A percentile compares a stretch with the other conserved stretches of the same genome.
Conservation (phyloP, 2,797 vertebrate genomes). For the Lagodon rhomboides region DNA sequence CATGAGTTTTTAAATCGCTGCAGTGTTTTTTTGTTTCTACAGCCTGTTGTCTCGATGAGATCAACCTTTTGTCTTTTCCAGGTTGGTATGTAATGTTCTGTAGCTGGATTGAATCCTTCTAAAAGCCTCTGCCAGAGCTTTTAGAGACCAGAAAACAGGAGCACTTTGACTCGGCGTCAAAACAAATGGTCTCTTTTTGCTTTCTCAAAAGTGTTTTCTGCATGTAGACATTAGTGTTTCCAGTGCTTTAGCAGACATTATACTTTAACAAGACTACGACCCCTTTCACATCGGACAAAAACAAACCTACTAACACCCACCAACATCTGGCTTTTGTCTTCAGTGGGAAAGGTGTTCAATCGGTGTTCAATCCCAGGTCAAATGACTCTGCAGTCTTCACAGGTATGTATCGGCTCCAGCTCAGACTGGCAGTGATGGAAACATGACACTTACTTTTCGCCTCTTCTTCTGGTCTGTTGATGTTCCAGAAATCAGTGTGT, state of each 20-base stretch:
- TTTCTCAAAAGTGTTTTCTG: not conserved
- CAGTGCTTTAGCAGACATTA: not conserved
- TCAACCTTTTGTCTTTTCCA: not conserved
- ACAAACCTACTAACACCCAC: too few relatives aligned
- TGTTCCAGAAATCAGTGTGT: too few relatives aligned
- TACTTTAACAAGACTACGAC: not conserved
- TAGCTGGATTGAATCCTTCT: not conserved
- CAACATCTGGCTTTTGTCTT: too few relatives aligned
- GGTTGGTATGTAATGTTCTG: not conserved
- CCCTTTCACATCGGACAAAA: not conserved
- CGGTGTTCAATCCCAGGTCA: too few relatives aligned
- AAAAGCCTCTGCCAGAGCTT: constrained; percentile 6
- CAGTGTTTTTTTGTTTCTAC: not conserved
- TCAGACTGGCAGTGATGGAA: too few relatives aligned
- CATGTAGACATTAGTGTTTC: constrained; percentile 6
- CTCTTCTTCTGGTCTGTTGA: too few relatives aligned
- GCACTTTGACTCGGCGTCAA: not conserved
- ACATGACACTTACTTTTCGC: too few relatives aligned
- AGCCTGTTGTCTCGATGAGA: not conserved
- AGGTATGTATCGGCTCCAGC: too few relatives aligned
- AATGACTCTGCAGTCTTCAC: too few relatives aligned
- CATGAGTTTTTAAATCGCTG: constrained; percentile 8
- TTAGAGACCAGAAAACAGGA: not conserved
- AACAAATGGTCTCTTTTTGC: not conserved
- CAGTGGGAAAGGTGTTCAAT: too few relatives aligned